Conservation (phyloP, 2,797 vertebrate genomes). For the Pogoniulus pusillus region DNA sequence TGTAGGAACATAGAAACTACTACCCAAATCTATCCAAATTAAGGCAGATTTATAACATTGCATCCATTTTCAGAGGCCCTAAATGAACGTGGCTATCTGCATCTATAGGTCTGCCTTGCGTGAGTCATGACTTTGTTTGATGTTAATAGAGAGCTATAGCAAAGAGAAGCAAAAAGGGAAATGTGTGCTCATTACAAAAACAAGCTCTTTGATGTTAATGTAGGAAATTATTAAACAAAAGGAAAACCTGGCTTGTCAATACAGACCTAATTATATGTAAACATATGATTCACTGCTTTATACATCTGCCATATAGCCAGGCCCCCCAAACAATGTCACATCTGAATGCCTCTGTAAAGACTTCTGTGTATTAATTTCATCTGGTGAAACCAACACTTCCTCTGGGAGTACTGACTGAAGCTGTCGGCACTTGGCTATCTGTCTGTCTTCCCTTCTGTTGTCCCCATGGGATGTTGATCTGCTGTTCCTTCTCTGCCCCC, state of each 20-base stretch:
- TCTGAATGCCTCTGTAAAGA: constrained; percentile 75
- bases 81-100: background rate
- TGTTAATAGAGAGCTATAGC: constrained; percentile 10
- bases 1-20: background rate
- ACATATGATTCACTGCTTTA: constrained; percentile 70
- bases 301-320: constrained; percentile 75
- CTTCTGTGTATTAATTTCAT: constrained; percentile 76
- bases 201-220: constrained; percentile 70
- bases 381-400: constrained; percentile 81
- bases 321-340: constrained; percentile 78
- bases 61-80: background rate
- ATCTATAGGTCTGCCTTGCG: background rate
- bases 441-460: constrained; percentile 70
- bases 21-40: background rate
- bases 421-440: constrained; percentile 82
- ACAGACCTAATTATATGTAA: constrained; percentile 75
- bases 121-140: constrained; percentile 10
- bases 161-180: constrained; percentile 55
- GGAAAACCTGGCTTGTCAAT: constrained; percentile 72
- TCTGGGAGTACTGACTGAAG: constrained; percentile 82
- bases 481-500: constrained; percentile 73
- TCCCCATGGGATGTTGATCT: constrained; percentile 68
- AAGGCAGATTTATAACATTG: background rate
- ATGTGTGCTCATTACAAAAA: constrained; percentile 49
- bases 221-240: constrained; percentile 77